Conservation (phyloP, 35 echinoderm and acorn worm genomes). For the Hemicentrotus pulcherrimus region DNA sequence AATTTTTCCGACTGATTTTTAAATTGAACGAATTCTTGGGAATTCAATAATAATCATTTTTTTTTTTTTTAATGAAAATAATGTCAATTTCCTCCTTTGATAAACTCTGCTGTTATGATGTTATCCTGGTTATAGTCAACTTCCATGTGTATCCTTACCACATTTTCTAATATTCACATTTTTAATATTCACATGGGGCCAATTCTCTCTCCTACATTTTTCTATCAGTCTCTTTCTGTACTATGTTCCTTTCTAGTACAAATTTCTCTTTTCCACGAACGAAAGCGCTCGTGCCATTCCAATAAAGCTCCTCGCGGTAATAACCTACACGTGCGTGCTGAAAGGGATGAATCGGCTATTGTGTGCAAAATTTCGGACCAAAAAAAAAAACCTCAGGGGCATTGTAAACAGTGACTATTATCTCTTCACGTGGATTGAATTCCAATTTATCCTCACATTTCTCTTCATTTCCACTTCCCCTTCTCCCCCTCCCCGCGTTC, state of each 20-base stretch:
- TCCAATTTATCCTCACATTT: constrained; percentile 8
- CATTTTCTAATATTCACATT: too few species aligned
- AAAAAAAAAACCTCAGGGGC: constrained; percentile 22
- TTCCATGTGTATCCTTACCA: background rate
- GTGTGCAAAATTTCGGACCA: background rate
- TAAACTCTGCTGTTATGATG: too few species aligned
- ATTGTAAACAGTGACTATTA: constrained; percentile 47
- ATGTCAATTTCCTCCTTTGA: too few species aligned
- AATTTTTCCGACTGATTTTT: too few species aligned
- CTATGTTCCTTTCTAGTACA: background rate
- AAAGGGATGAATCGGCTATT: constrained; percentile 28
- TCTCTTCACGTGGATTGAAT: constrained; percentile 13
- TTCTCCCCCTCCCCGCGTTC: background rate
- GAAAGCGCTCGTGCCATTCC: background rate
- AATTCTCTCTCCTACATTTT: background rate
- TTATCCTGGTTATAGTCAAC: too few species aligned
- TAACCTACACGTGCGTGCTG: background rate
- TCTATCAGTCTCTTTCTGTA: background rate
- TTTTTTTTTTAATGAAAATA: too few species aligned
- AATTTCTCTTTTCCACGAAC: background rate
- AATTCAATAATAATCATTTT: too few species aligned
- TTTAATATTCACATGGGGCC: background rate
- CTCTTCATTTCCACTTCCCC: constrained; percentile 28
- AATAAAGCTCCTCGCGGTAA: background rate
- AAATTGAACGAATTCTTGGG: too few species aligned